Conservation (phyloP, 1,140 invertebrate genomes). For the Drosophila nasuta region DNA sequence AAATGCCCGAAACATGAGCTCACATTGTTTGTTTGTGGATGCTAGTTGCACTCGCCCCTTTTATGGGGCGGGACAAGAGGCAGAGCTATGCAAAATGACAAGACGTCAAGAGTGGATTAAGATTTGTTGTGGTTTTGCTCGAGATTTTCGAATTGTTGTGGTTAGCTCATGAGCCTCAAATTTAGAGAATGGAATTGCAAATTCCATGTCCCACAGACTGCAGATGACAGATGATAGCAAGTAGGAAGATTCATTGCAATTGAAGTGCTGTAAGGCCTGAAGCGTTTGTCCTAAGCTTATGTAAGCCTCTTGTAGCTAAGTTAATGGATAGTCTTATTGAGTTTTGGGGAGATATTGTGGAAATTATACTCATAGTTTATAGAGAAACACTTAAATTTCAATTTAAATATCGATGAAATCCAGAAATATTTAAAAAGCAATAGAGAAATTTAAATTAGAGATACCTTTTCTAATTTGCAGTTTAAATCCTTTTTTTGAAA, state of each 20-base stretch:
- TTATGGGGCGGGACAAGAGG: constrained; percentile 1
- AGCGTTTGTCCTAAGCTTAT: neutral
- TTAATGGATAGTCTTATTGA: neutral
- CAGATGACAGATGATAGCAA: neutral
- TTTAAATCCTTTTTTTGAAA: too few relatives aligned
- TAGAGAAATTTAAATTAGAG: too few relatives aligned
- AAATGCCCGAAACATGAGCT: constrained; percentile 52
- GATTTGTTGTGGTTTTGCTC: constrained; percentile 37
- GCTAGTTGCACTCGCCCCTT: neutral
- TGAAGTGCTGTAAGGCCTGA: neutral
- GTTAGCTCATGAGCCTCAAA: constrained; percentile 12
- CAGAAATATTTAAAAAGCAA: too few relatives aligned
- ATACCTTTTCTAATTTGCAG: too few relatives aligned
- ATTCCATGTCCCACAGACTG: neutral
- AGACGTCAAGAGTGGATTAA: constrained; percentile 32
- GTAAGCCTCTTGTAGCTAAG: neutral
- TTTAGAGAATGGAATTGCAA: neutral
- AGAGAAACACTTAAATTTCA: too few relatives aligned
- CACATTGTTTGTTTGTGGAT: constrained; percentile 25
- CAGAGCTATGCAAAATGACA: constrained; percentile 46
- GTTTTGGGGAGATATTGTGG: too few relatives aligned
- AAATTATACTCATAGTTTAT: too few relatives aligned
- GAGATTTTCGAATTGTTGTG: constrained; percentile 34
- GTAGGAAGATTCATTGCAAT: neutral
- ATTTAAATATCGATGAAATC: too few relatives aligned